These are phyloP conservation scores for Tenthredo amoena DNA, from an alignment of 2,888 invertebrate species.

Conservation along the genomic window DNA sequence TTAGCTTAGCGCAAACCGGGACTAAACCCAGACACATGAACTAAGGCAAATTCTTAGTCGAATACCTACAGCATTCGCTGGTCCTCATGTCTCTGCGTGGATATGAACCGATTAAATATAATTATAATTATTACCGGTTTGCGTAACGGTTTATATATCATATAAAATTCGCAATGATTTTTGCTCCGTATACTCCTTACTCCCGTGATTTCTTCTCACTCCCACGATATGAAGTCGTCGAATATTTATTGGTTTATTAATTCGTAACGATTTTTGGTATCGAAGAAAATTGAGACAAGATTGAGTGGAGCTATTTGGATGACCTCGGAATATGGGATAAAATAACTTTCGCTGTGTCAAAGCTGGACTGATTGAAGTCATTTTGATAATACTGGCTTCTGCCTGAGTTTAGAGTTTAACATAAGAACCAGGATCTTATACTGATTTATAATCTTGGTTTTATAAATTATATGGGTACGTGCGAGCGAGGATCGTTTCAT, in stretches of 20 bases:
- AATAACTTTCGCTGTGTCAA: background rate
- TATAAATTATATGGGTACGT: slow-evolving; percentile 25
- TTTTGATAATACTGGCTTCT: background rate
- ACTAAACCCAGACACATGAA: slow-evolving; percentile 18
- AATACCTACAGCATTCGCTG: background rate
- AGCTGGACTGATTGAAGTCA: background rate
- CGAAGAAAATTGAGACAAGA: background rate
- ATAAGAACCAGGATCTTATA: background rate
- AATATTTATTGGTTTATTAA: background rate
- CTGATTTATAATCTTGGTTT: slow-evolving; percentile 41
- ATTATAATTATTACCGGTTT: slow-evolving; percentile 42
- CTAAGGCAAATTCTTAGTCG: slow-evolving; percentile 14
- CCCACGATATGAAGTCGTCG: background rate
- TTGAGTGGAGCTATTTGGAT: background rate
- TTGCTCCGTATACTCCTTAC: background rate
- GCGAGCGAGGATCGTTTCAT: slow-evolving; percentile 26
- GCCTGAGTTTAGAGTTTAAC: background rate
- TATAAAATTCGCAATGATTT: background rate
- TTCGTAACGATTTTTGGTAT: background rate
- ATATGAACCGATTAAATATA: slow-evolving; percentile 39
- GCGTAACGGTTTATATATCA: slow-evolving; percentile 32
- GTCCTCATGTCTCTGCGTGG: background rate
- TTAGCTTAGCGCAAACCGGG: slow-evolving; percentile 42
- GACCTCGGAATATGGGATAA: background rate
- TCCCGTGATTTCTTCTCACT: background rate